Evolutionary conservation across 2,113 vertebrate genomes (phyloP).

Genomic region (Gobio gobio): DNA sequence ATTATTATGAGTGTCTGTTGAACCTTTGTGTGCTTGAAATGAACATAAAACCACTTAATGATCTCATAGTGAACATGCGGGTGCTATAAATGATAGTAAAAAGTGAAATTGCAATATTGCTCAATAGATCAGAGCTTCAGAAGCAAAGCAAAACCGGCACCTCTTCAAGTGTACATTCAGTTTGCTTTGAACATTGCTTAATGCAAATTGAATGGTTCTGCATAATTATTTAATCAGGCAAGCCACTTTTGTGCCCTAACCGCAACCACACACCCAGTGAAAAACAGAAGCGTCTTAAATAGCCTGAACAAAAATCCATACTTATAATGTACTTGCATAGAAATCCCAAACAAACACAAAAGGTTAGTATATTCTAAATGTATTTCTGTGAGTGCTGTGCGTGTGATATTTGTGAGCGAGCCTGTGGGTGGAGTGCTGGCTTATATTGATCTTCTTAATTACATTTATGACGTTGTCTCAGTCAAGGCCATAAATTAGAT

Average conservation of each 20-base stretch:
- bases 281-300: background rate
- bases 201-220: conserved; percentile 12
- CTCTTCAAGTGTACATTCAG: background rate
- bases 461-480: conserved; percentile 67
- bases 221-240: background rate
- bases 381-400: background rate
- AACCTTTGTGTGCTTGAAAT: background rate
- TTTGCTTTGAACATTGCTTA: background rate
- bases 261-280: background rate
- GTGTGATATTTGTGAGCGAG: conserved; percentile 2
- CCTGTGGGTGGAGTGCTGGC: conserved; percentile 75
- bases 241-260: background rate
- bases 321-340: background rate
- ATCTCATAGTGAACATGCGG: background rate
- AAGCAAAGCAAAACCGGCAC: background rate
- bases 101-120: background rate
- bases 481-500: conserved; percentile 74
- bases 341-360: background rate
- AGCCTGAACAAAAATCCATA: background rate
- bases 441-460: conserved; percentile 69
- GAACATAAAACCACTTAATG: background rate
- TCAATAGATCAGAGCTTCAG: background rate
- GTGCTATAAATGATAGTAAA: background rate
- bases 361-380: background rate
- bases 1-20: background rate